Conservation (phyloP, 2,797 vertebrate genomes). For the Brachyalestes nurse region DNA sequence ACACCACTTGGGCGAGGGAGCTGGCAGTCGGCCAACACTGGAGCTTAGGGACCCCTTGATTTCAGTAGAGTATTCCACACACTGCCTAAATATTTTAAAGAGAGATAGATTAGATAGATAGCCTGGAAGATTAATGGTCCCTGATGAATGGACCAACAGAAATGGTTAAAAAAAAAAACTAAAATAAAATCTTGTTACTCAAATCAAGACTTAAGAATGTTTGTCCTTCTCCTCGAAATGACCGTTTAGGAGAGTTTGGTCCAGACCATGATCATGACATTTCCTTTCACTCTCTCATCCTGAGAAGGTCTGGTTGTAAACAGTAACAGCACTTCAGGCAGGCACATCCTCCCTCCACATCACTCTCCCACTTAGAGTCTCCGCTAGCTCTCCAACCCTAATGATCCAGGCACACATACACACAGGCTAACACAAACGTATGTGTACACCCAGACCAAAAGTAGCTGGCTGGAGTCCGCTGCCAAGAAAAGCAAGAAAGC, state of each 20-base stretch:
- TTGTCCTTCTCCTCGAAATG: too few species aligned
- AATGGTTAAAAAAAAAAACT: neutral
- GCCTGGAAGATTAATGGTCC: too few species aligned
- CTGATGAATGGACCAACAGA: neutral
- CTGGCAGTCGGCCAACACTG: too few species aligned
- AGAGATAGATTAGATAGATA: too few species aligned
- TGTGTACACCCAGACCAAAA: slow-evolving; percentile 20
- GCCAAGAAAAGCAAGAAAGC: slow-evolving; percentile 59
- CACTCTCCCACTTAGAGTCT: slow-evolving; percentile 19
- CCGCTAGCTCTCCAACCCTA: slow-evolving; percentile 6
- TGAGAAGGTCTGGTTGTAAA: slow-evolving; percentile 2
- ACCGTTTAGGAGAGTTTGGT: neutral
- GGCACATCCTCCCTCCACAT: slow-evolving; percentile 11
- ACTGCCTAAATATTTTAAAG: too few species aligned
- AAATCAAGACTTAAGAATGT: neutral
- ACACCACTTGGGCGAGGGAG: too few species aligned
- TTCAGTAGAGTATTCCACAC: too few species aligned
- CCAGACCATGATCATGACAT: neutral
- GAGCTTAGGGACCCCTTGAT: too few species aligned
- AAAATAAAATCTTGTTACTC: neutral
- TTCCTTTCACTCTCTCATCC: neutral
- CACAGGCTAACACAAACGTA: neutral
- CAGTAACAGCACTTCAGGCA: neutral
- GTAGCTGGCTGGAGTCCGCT: slow-evolving; percentile 22
- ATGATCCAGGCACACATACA: slow-evolving; percentile 4